Evolutionary conservation across 2,113 vertebrate genomes (phyloP).

Genomic region (Willisornis vidua): DNA sequence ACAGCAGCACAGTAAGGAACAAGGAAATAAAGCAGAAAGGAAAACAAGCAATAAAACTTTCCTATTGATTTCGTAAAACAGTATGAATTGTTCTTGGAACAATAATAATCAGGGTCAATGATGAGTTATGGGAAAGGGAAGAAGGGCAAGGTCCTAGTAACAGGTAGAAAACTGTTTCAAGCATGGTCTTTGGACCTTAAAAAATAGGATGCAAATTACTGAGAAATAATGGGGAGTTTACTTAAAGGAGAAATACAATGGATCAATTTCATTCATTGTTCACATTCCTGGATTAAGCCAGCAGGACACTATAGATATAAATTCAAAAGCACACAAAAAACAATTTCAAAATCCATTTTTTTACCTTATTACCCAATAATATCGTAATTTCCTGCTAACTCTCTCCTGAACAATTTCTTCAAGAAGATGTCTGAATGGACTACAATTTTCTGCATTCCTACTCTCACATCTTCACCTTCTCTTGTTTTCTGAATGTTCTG

Average conservation of each 20-base stretch:
- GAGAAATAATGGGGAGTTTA: neutral
- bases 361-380: neutral
- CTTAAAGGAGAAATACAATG: neutral
- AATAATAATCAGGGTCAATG: neutral
- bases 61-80: constrained; percentile 8
- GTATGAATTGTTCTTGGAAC: neutral
- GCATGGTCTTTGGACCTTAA: neutral
- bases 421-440: neutral
- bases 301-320: neutral
- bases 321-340: neutral
- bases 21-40: neutral
- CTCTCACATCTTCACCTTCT: neutral
- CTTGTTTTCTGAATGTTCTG: neutral
- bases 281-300: neutral
- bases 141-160: neutral
- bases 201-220: neutral
- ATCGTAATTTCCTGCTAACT: neutral
- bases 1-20: neutral
- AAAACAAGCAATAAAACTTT: neutral
- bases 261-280: neutral
- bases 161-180: constrained; percentile 32
- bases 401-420: neutral
- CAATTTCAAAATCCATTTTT: neutral
- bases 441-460: neutral
- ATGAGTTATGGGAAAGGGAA: constrained; percentile 31